Base-by-base conservation (phyloP, 2,888 invertebrate genomes). In the Drosophila antonietae region DNA sequence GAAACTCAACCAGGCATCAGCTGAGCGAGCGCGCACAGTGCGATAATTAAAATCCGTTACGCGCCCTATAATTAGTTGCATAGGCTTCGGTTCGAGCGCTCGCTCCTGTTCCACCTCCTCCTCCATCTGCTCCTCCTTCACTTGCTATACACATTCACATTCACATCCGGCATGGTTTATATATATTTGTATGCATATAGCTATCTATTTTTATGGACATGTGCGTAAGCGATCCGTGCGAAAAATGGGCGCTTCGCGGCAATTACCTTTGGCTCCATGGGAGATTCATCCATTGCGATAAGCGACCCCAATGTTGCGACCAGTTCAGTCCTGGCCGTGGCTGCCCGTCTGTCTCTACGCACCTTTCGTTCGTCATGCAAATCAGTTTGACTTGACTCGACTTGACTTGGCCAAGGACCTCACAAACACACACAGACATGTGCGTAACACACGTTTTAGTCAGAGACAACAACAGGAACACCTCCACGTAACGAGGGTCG, bases 151-250 rank as follows among this genome's bases (percentile, higher is more conserved):
- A 35, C 35, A 35, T 51, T 51, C 68, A 62, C 68, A 62, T 65
- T 78, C 80, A 78, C 68, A 76, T 78, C 78, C 80, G 78, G 77
- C 51, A 3, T 18, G 20, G 60, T 47, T 56, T 72, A 63, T 59
- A 65, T 65, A 33, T 20, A 31, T 31, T 0, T n/a, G n/a, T 51
- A 56, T 44, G 44, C 57, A 82, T 73, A 51, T 18, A 51, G 64
- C 73, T 87, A 81, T 78, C 87, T 78, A 77, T 83, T 83, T 84
- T 80, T 82, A 89, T 84, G 75, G 85, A 80, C 78, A 77, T 81
- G 83, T 88, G 90, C 84, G 88, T 89, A 90, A 87, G 83, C 82
- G 89, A 90, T 91, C 92, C 91, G 91, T 91, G 91, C 83, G 87
- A 90, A 91, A 91, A 90, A 90, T 90, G 83, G 91, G 91, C 91